These are phyloP conservation scores for Campylorhamphus procurvoides DNA, from an alignment of 2,113 vertebrate species.

Conservation along the genomic window DNA sequence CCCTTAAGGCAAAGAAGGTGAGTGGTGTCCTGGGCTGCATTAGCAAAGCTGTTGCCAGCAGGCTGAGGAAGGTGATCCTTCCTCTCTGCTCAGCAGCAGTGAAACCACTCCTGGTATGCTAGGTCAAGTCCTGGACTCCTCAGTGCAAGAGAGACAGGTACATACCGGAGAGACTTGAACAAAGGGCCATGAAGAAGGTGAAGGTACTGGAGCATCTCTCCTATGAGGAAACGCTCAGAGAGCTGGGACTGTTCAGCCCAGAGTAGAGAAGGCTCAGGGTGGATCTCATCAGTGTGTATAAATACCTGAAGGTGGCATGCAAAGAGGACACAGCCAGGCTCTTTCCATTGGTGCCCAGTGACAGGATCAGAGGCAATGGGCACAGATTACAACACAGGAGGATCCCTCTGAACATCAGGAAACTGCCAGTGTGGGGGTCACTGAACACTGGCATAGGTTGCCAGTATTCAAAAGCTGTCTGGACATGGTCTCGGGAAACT, in stretches of 20 bases:
- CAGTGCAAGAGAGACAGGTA: neutral
- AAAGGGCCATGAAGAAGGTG: neutral
- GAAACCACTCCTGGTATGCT: neutral
- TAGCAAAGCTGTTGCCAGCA: neutral
- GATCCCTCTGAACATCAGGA: neutral
- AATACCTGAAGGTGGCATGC: neutral
- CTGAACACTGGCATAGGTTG: neutral
- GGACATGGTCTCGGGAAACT: neutral
- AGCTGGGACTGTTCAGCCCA: neutral
- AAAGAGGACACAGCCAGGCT: neutral
- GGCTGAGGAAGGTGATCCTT: neutral
- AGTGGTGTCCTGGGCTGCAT: neutral
- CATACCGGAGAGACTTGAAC: neutral
- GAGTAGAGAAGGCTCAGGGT: neutral
- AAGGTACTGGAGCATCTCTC: neutral
- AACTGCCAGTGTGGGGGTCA: neutral
- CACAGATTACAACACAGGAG: neutral
- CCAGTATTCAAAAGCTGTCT: neutral
- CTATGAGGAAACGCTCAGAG: neutral
- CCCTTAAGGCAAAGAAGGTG: neutral
- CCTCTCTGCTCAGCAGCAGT: neutral
- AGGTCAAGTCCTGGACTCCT: neutral
- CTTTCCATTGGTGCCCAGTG: neutral
- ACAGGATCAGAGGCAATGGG: neutral
- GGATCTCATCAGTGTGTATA: neutral